These are phyloP conservation scores for Aphidius gifuensis DNA, from an alignment of 1,140 invertebrate species.

Conservation along the genomic window DNA sequence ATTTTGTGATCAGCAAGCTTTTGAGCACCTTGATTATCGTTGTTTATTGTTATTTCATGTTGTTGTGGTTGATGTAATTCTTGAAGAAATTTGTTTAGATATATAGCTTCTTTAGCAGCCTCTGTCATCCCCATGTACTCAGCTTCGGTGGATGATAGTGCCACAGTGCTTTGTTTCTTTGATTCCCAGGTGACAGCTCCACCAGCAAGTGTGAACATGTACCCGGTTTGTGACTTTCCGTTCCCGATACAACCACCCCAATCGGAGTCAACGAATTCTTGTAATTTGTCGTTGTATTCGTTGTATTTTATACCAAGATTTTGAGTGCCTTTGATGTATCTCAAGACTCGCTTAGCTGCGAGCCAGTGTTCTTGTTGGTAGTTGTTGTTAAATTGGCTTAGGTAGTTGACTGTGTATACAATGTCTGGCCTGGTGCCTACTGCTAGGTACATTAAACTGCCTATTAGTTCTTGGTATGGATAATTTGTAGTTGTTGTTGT, in stretches of 20 bases:
- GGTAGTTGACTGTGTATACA: constrained; percentile 30
- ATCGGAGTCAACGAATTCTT: constrained; percentile 35
- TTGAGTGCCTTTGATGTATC: constrained; percentile 30
- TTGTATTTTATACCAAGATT: constrained; percentile 13
- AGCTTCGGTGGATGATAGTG: constrained; percentile 43
- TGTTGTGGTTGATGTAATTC: constrained; percentile 14
- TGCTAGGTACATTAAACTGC: constrained; percentile 37
- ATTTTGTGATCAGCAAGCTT: constrained; percentile 26
- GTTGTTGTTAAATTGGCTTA: constrained; percentile 29
- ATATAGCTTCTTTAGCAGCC: constrained; percentile 34
- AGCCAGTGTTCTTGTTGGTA: constrained; percentile 22
- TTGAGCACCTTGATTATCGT: constrained; percentile 35
- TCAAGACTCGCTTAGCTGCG: constrained; percentile 27
- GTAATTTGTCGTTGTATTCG: background rate
- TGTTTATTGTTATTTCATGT: constrained; percentile 13
- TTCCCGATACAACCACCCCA: constrained; percentile 31
- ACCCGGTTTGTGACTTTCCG: constrained; percentile 30
- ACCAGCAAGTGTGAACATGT: constrained; percentile 30
- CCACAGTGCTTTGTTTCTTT: constrained; percentile 40
- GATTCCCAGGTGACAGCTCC: constrained; percentile 37
- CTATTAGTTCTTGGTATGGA: constrained; percentile 16
- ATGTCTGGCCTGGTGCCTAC: constrained; percentile 42
- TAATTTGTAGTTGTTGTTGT: background rate
- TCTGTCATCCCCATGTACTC: constrained; percentile 41
- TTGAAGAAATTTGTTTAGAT: constrained; percentile 24